phyloP scores from a whole-genome alignment of 2,888 invertebrate species.

The Synergus japonicus region DNA sequence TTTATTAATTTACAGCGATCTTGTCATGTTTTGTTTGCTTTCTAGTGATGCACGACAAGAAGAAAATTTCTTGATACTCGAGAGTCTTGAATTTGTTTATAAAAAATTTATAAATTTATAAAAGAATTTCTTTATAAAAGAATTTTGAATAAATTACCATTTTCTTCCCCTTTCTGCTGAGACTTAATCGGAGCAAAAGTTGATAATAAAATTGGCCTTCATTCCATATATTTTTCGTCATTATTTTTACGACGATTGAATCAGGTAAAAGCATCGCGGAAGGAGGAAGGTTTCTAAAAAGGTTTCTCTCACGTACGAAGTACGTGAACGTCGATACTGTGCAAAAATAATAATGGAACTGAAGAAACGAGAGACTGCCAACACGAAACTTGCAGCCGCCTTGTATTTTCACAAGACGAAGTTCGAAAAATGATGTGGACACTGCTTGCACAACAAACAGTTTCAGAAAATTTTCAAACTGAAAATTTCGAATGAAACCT shows the following conservation, averaged over 20 bases:
- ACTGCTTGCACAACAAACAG: neutral
- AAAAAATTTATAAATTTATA: too few relatives aligned
- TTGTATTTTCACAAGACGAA: conserved; percentile 2
- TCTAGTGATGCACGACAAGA: too few relatives aligned
- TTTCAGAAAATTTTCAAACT: neutral
- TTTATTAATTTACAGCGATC: neutral
- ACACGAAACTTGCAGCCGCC: neutral
- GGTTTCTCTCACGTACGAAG: conserved; percentile 65
- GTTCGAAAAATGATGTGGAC: conserved; percentile 20
- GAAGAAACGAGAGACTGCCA: conserved; percentile 50
- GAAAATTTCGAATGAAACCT: conserved; percentile 4
- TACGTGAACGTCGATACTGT: conserved; percentile 68
- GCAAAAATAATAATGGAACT: conserved; percentile 68
- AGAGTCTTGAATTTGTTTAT: too few relatives aligned
- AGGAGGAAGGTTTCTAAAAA: conserved; percentile 58
- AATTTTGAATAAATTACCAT: neutral
- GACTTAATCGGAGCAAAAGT: neutral
- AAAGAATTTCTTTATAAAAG: too few relatives aligned
- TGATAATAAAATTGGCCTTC: neutral
- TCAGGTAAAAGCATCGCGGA: conserved; percentile 64
- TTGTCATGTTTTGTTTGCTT: neutral
- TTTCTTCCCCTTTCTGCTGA: neutral
- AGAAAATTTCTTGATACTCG: too few relatives aligned
- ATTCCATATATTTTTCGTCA: conserved; percentile 20
- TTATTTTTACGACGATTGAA: conserved; percentile 57